Base-by-base conservation (phyloP, 2,888 invertebrate genomes). In the Diaphora mendica region DNA sequence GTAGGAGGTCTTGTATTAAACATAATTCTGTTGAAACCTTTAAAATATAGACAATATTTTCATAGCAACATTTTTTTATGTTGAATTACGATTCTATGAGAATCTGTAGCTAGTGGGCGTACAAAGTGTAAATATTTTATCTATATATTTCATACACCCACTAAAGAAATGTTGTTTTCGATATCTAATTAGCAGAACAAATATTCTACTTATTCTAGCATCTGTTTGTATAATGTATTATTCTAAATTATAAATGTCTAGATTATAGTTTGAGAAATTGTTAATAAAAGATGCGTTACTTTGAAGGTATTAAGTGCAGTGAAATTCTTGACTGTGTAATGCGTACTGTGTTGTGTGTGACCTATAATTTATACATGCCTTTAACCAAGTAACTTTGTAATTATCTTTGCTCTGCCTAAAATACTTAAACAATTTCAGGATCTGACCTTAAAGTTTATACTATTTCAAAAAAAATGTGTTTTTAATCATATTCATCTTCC, bases 1-100 rank as follows among this genome's bases (percentile, higher is more conserved):
- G 84, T 84, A 70, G 83, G 83, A 39, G 70, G 42, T 0, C 48
- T 17, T 73, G 68, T 74, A 73, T 62, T 35, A 51, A 64, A 48
- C 66, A 33, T 62, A 73, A 65, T 71, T 77, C 26, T 65, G 20
- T 68, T 73, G 39, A 79, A 72, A 77, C 64, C 70, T 72, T 68
- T 64, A 74, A 74, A 80, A 35, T 68, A 64, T 62, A 74, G 39
- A 64, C 39, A 68, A 80, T 51, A 71, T 79, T 77, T 72, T 71
- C 71, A 72, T 74, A 74, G 13, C 13, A 55, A 69, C 71, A 77
- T 74, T 72, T 72, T n/a, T 76, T 71, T 70, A 23, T 67, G 9
- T 74, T 39, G 66, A 59, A 62, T 42, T n/a, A n/a, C 62, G 44
- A 72, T 68, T 71, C 26, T 15, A 48, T 68, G 42, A 68, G 35